phyloP scores from a whole-genome alignment of 2,797 vertebrate species.

The Aphelocoma californica region DNA sequence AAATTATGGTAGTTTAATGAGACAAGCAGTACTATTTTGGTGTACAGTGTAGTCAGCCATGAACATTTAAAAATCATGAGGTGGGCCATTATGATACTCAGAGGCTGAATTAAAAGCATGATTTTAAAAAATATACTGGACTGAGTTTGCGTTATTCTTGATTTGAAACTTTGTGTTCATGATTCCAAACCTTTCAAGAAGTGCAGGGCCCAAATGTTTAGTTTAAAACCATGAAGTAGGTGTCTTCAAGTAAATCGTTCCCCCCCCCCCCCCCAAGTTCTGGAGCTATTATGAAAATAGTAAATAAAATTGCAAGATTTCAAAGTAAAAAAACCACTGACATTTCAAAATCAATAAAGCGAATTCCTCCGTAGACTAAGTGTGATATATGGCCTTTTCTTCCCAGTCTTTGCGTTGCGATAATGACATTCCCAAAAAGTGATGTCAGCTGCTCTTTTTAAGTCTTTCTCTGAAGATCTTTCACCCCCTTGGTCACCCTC shows the following conservation, averaged over 20 bases:
- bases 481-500: neutral
- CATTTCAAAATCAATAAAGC: neutral
- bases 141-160: neutral
- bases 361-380: fast-evolving
- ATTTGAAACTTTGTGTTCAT: neutral
- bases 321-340: neutral
- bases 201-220: neutral
- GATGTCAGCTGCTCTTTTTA: fast-evolving
- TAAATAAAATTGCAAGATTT: neutral
- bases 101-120: neutral
- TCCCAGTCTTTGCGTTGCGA: neutral
- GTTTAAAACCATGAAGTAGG: neutral
- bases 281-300: neutral
- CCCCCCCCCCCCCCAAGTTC: neutral
- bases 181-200: neutral
- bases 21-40: neutral
- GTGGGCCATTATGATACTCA: neutral
- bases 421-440: neutral
- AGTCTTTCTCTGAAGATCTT: neutral
- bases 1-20: neutral
- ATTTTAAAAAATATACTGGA: neutral
- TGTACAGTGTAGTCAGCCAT: neutral
- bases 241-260: neutral
- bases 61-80: neutral
- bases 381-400: neutral